Conservation (phyloP, 2,113 vertebrate genomes). For the Calyptomena viridis region DNA sequence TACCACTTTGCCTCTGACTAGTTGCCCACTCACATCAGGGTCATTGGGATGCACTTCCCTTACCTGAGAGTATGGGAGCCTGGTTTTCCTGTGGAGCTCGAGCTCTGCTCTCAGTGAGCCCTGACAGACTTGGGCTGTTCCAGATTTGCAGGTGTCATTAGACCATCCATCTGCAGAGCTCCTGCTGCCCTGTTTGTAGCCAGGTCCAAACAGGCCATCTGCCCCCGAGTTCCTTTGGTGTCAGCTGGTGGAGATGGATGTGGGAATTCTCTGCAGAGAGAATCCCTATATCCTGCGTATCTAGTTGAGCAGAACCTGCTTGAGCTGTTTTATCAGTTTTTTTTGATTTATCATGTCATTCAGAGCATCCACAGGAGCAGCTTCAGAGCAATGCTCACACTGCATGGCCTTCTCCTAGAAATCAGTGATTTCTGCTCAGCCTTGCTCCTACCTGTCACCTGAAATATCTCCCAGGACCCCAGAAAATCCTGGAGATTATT, state of each 20-base stretch:
- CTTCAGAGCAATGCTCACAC: background rate
- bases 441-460: background rate
- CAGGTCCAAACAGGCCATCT: background rate
- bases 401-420: background rate
- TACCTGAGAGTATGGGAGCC: background rate
- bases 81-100: background rate
- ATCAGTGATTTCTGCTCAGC: background rate
- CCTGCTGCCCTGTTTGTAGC: background rate
- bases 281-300: accelerated
- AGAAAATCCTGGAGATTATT: background rate
- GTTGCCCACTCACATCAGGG: background rate
- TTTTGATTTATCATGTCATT: background rate
- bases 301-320: background rate
- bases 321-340: background rate
- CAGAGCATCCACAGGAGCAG: background rate
- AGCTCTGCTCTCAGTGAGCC: background rate
- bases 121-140: background rate
- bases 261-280: background rate
- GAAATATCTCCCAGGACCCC: background rate
- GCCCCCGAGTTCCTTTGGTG: background rate
- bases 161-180: accelerated
- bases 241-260: background rate
- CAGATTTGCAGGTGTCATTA: background rate
- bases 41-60: background rate
- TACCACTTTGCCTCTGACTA: accelerated